Conservation (phyloP, 1,140 invertebrate genomes). For the Conus ventricosus region DNA sequence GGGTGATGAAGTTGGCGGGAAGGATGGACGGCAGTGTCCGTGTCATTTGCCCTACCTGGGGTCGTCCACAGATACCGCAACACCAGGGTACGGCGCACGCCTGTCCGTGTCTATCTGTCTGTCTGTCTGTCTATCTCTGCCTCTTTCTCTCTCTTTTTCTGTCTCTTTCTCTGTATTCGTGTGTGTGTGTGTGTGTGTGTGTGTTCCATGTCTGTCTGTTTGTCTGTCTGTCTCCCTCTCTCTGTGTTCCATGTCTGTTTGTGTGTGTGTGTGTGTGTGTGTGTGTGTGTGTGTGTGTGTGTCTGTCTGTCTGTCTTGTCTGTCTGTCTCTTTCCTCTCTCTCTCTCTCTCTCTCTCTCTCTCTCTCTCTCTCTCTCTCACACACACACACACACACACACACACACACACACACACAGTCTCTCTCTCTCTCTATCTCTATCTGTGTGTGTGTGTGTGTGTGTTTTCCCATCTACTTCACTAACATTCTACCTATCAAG, state of each 20-base stretch:
- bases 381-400: too few species aligned
- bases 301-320: not conserved
- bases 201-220: not conserved
- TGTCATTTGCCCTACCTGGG: not conserved
- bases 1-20: not conserved
- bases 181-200: not conserved
- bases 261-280: not conserved
- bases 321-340: too few species aligned
- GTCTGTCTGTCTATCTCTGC: not conserved
- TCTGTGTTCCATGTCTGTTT: not conserved
- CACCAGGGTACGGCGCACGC: not conserved
- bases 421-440: not conserved
- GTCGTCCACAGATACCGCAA: not conserved
- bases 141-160: not conserved
- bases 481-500: too few species aligned
- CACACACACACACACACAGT: too few species aligned
- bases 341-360: too few species aligned
- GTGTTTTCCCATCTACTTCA: not conserved
- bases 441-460: constrained; percentile 9
- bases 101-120: not conserved
- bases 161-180: not conserved
- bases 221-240: too few species aligned
- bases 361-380: too few species aligned
- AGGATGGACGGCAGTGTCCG: not conserved
- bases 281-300: not conserved